Evolutionary conservation across 1,140 invertebrate species (phyloP).

Genomic region (Rhagoletis pomonella): DNA sequence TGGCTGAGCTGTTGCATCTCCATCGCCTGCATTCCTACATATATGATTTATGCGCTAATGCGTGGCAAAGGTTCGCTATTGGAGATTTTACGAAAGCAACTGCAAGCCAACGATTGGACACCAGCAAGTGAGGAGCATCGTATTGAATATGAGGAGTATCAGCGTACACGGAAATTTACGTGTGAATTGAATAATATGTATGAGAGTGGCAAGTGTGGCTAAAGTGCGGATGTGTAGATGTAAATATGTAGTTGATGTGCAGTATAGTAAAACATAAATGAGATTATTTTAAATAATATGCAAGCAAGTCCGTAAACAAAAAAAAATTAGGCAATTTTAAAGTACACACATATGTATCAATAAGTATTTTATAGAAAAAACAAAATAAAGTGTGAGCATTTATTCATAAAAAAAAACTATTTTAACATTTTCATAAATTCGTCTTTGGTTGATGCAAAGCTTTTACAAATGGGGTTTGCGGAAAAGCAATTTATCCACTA

Average conservation of each 20-base stretch:
- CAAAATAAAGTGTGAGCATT: too few relatives aligned
- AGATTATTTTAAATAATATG: too few relatives aligned
- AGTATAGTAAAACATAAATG: too few relatives aligned
- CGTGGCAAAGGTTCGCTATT: constrained; percentile 69
- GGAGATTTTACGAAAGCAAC: constrained; percentile 61
- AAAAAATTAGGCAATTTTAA: too few relatives aligned
- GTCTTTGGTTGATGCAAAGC: too few relatives aligned
- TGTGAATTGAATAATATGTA: constrained; percentile 41
- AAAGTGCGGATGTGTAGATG: background rate
- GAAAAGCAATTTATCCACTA: too few relatives aligned
- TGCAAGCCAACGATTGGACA: constrained; percentile 67
- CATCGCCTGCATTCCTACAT: constrained; percentile 78
- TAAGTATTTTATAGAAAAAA: background rate
- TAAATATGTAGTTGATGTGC: too few relatives aligned
- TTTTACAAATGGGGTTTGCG: too few relatives aligned
- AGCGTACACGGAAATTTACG: constrained; percentile 49
- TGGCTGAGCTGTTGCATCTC: constrained; percentile 79
- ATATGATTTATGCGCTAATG: constrained; percentile 76
- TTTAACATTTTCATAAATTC: too few relatives aligned
- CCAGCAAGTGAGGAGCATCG: constrained; percentile 64
- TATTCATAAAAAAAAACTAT: too few relatives aligned
- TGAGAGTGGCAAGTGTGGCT: constrained; percentile 32
- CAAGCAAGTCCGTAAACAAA: too few relatives aligned
- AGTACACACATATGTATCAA: too few relatives aligned
- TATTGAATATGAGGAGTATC: constrained; percentile 59